phyloP scores from a whole-genome alignment of 2,888 invertebrate genomes.

The Acleris sparsana region DNA sequence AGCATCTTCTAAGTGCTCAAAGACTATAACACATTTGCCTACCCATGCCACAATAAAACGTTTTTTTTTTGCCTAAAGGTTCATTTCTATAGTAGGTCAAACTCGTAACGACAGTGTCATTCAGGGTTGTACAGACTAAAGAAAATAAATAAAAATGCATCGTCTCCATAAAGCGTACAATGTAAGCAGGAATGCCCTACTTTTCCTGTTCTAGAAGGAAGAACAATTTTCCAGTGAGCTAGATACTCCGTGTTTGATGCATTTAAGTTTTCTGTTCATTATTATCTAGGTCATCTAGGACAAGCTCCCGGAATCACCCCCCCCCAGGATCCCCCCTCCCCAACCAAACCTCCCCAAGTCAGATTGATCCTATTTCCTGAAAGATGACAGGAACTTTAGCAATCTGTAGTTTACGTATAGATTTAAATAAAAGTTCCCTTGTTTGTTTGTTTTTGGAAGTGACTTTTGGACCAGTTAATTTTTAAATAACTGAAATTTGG shows the following conservation, averaged over 20 bases:
- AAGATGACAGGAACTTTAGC: neutral
- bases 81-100: too few species aligned
- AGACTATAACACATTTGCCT: too few species aligned
- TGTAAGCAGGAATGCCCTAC: slow-evolving; percentile 6
- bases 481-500: too few species aligned
- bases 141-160: too few species aligned
- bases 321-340: too few species aligned
- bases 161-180: neutral
- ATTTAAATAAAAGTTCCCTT: neutral
- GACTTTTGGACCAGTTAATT: too few species aligned
- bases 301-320: neutral
- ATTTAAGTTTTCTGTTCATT: slow-evolving; percentile 1
- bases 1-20: too few species aligned
- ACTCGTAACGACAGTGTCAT: too few species aligned
- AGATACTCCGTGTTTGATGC: slow-evolving; percentile 7
- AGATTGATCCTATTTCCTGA: neutral
- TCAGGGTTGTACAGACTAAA: too few species aligned
- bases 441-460: neutral
- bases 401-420: neutral
- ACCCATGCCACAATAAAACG: too few species aligned
- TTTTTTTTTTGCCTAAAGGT: too few species aligned
- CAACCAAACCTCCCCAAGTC: neutral
- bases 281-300: slow-evolving; percentile 12
- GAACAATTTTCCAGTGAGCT: neutral
- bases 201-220: neutral